phyloP scores from a whole-genome alignment of 2,888 invertebrate genomes.

The Phlogophora meticulosa region DNA sequence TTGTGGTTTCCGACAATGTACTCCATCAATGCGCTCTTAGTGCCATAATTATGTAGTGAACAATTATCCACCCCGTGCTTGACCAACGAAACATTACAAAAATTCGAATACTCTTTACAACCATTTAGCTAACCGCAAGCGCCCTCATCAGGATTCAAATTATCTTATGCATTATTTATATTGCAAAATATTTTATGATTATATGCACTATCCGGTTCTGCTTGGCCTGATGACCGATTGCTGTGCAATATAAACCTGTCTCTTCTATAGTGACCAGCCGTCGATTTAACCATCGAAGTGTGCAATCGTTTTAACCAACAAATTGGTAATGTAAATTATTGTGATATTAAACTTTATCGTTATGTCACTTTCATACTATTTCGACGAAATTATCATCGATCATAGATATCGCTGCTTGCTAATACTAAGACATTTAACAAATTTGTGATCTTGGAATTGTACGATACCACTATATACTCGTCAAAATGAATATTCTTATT shows the following conservation, averaged over 20 bases:
- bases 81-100: not conserved
- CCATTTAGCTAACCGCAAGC: conserved; percentile 11
- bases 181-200: conserved; percentile 35
- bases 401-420: not conserved
- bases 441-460: too few species aligned
- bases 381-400: not conserved
- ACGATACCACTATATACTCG: too few species aligned
- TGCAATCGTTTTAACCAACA: conserved; percentile 45
- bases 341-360: not conserved
- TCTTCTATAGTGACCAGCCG: conserved; percentile 36
- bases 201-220: conserved; percentile 44
- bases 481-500: too few species aligned
- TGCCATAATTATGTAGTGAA: conserved; percentile 3
- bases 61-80: conserved; percentile 13
- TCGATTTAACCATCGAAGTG: conserved; percentile 38
- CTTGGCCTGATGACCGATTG: conserved; percentile 60
- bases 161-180: conserved; percentile 14
- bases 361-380: not conserved
- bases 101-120: not conserved
- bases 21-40: conserved; percentile 6
- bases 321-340: conserved; percentile 40
- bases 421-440: not conserved
- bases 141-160: not conserved
- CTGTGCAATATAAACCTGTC: conserved; percentile 48
- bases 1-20: conserved; percentile 9